Percentiles rank a stretch among this genome's conserved stretches.
Evolutionary conservation across 2,113 vertebrate species (phyloP).

Genomic region (Otis tarda): DNA sequence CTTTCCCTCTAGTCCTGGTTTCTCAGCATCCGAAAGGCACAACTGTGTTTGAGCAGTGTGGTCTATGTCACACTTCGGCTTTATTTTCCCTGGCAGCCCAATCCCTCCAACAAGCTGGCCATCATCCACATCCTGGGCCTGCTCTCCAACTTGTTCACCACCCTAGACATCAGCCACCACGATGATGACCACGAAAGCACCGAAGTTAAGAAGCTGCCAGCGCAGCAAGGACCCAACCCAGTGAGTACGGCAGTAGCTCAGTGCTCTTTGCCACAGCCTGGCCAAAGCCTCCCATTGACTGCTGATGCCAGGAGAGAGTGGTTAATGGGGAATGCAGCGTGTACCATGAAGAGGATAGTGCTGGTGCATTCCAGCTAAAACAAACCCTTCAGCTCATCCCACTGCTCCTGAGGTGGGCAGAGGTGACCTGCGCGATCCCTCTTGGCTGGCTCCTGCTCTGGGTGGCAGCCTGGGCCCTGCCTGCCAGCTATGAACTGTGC

Average conservation of each 20-base stretch:
- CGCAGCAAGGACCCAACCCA: conserved; percentile 93
- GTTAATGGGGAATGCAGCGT: neutral
- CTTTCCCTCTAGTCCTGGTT: neutral
- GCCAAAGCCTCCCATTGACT: neutral
- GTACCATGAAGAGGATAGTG: neutral
- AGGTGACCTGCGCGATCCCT: neutral
- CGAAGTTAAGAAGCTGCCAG: conserved; percentile 87
- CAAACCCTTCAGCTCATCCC: neutral
- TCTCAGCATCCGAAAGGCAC: neutral
- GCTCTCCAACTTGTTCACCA: conserved; percentile 97
- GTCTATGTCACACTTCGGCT: neutral
- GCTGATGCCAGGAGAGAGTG: neutral
- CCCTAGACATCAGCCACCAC: conserved; percentile 95
- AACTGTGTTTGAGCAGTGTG: neutral
- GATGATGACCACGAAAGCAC: conserved; percentile 91
- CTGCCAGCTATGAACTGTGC: neutral
- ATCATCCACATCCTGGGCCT: conserved; percentile 98
- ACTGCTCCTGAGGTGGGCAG: neutral
- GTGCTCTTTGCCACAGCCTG: neutral
- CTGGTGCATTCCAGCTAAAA: neutral
- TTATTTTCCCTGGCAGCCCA: conserved; percentile 82
- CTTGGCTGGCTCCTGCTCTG: neutral
- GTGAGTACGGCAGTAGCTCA: conserved; percentile 71
- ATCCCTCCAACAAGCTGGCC: conserved; percentile 96
- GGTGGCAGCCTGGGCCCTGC: neutral